Percentiles rank a stretch among this genome's conserved stretches.
Evolutionary conservation across 2,797 vertebrate genomes (phyloP).

Genomic region (Peromyscus nudipes): DNA sequence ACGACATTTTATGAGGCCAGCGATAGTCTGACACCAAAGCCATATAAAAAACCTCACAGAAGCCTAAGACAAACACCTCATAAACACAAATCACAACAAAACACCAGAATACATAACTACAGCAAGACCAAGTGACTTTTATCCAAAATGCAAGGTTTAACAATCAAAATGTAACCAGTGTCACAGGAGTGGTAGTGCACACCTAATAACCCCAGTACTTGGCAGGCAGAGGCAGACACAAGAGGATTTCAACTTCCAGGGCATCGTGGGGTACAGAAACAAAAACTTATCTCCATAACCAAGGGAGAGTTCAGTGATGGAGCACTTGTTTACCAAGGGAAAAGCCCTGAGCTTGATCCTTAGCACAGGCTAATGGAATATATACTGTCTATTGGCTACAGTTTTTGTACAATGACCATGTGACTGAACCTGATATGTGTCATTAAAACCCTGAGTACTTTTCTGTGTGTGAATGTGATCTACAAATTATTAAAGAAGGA

Average conservation of each 20-base stretch:
- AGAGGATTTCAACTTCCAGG: background rate
- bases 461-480: background rate
- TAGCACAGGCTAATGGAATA: background rate
- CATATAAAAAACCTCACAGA: background rate
- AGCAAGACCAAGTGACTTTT: background rate
- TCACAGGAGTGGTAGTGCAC: no score
- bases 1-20: background rate
- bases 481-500: background rate
- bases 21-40: background rate
- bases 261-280: background rate
- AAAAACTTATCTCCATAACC: no score
- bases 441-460: conserved; percentile 11
- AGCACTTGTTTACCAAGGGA: background rate
- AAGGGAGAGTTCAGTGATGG: background rate
- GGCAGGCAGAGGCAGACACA: background rate
- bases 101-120: background rate
- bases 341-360: background rate
- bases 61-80: background rate
- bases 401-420: background rate
- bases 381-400: background rate
- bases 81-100: background rate
- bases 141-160: background rate
- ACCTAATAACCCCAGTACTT: background rate
- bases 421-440: background rate
- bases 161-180: background rate